phyloP scores from a whole-genome alignment of 1,140 invertebrate genomes.

The Drosophila triauraria region DNA sequence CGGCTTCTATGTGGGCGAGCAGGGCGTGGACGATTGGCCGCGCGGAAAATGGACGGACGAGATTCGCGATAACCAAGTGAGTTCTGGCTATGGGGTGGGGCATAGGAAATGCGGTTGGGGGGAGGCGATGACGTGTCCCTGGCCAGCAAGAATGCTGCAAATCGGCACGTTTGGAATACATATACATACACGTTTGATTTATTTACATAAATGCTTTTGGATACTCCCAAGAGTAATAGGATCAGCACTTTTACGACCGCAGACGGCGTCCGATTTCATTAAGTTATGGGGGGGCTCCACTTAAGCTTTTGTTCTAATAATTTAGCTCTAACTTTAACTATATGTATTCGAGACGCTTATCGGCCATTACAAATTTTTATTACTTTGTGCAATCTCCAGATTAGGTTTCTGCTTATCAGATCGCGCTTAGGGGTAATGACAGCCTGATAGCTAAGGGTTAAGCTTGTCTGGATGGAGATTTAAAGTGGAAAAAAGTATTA shows the following conservation, averaged over 20 bases:
- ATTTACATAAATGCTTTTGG: neutral
- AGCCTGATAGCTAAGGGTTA: neutral
- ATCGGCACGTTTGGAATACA: constrained; percentile 5
- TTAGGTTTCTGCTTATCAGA: neutral
- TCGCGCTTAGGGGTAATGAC: neutral
- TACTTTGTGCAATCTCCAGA: too few relatives aligned
- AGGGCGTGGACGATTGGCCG: constrained; percentile 90
- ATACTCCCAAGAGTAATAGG: neutral
- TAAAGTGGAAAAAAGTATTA: neutral
- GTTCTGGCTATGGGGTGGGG: neutral
- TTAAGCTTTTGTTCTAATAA: neutral
- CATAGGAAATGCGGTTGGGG: neutral
- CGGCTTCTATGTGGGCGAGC: constrained; percentile 87
- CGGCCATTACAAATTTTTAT: too few relatives aligned
- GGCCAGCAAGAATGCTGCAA: neutral
- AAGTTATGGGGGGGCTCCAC: neutral
- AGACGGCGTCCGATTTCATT: neutral
- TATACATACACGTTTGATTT: neutral
- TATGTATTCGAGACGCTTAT: neutral
- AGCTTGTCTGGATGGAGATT: neutral
- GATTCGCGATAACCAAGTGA: constrained; percentile 88
- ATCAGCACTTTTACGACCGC: neutral
- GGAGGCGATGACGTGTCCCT: neutral
- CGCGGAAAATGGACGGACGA: constrained; percentile 88
- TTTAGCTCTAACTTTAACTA: neutral